Conservation (phyloP, 2,888 invertebrate species). For the Glaucopsyche alexis region DNA sequence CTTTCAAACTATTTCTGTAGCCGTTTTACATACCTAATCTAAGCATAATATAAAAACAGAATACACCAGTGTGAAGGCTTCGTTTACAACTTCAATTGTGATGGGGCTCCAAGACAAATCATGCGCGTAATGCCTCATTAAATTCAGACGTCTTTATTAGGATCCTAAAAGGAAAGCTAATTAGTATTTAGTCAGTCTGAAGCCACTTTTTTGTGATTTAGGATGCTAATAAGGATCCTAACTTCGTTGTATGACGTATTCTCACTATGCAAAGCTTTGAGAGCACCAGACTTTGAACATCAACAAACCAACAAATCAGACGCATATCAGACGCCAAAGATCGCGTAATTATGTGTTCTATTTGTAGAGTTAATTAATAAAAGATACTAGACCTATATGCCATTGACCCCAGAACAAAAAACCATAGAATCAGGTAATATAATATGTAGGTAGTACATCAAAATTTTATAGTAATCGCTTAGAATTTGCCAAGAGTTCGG, state of each 20-base stretch:
- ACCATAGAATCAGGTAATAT: neutral
- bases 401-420: neutral
- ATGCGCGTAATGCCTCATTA: too few relatives aligned
- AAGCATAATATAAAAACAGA: neutral
- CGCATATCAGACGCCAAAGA: slow-evolving; percentile 19
- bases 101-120: too few relatives aligned
- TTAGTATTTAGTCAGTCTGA: too few relatives aligned
- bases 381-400: neutral
- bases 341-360: slow-evolving; percentile 13
- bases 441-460: neutral
- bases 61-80: too few relatives aligned
- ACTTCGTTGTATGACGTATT: neutral
- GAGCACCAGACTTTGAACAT: neutral
- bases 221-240: too few relatives aligned
- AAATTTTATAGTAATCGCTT: too few relatives aligned
- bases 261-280: neutral
- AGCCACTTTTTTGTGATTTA: too few relatives aligned
- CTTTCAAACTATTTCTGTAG: neutral
- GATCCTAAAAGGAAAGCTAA: too few relatives aligned
- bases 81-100: too few relatives aligned
- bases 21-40: neutral
- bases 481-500: too few relatives aligned
- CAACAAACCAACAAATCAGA: slow-evolving; percentile 15
- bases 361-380: neutral
- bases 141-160: too few relatives aligned